Conservation (phyloP, 2,888 invertebrate genomes). For the Anarsia innoxiella region DNA sequence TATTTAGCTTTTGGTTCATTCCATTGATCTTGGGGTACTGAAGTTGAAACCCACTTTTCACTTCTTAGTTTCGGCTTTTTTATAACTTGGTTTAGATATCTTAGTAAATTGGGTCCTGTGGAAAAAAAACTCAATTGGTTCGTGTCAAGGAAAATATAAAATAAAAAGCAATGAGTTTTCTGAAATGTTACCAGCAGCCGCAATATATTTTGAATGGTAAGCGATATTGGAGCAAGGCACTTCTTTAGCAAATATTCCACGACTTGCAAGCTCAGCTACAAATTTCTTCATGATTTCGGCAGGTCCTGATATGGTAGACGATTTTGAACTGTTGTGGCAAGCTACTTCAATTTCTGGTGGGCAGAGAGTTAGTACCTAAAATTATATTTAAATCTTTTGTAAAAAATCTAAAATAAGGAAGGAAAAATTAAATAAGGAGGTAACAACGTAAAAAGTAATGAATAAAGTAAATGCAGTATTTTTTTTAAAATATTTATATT, state of each 20-base stretch:
- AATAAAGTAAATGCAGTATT: no score
- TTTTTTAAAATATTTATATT: no score
- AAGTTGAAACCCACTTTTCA: conserved; percentile 87
- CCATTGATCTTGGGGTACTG: conserved; percentile 82
- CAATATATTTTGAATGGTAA: conserved; percentile 89
- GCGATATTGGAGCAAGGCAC: conserved; percentile 84
- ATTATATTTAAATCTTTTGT: no score
- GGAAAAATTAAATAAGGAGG: no score
- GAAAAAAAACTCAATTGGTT: no score
- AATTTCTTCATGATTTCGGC: conserved; percentile 75
- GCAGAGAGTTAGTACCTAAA: conserved; percentile 32
- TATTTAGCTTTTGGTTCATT: conserved; percentile 71
- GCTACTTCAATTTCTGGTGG: conserved; percentile 82
- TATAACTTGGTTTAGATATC: conserved; percentile 75
- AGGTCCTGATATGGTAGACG: conserved; percentile 86
- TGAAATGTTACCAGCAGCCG: conserved; percentile 73
- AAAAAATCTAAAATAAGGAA: no score
- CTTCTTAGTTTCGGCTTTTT: conserved; percentile 78
- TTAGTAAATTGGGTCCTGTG: conserved; percentile 74
- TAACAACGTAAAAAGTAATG: no score
- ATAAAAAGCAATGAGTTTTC: background rate
- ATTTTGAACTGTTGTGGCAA: conserved; percentile 86
- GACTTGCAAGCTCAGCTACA: conserved; percentile 52
- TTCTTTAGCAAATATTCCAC: conserved; percentile 46
- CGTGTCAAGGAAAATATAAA: background rate